Percentiles rank a stretch among this genome's conserved stretches.
Evolutionary conservation across 2,113 vertebrate genomes (phyloP).

Genomic region (Nibea coibor): DNA sequence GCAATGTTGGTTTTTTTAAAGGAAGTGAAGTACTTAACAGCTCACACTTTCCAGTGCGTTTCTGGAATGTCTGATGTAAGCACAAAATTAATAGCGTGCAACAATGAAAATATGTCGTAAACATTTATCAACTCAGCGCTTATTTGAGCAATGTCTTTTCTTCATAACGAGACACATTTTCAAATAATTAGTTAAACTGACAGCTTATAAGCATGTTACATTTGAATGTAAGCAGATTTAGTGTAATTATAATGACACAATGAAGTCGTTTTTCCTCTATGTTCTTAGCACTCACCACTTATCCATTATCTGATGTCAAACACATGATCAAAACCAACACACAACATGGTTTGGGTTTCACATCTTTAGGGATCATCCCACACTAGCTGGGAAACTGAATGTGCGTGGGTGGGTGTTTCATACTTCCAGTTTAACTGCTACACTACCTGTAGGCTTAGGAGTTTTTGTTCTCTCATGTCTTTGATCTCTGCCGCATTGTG

Average conservation of each 20-base stretch:
- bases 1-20: constrained; percentile 34
- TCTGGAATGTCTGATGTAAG: constrained; percentile 47
- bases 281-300: constrained; percentile 15
- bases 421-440: constrained; percentile 65
- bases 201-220: constrained; percentile 1
- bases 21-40: constrained; percentile 32
- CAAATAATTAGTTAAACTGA: constrained; percentile 2
- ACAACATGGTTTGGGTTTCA: constrained; percentile 59
- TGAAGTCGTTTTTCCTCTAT: neutral
- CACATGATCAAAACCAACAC: constrained; percentile 60
- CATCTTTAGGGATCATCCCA: constrained; percentile 68
- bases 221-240: constrained; percentile 17
- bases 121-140: constrained; percentile 17
- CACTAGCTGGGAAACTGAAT: constrained; percentile 60
- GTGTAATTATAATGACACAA: neutral
- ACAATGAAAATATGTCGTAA: constrained; percentile 12
- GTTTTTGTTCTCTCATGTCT: constrained; percentile 62
- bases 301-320: constrained; percentile 48
- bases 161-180: neutral
- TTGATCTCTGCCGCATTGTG: constrained; percentile 66
- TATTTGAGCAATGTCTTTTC: neutral
- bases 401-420: constrained; percentile 64
- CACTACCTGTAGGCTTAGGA: constrained; percentile 54
- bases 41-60: constrained; percentile 35
- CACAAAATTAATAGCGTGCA: constrained; percentile 35